These are phyloP conservation scores for Puntigrus tetrazona DNA, from an alignment of 2,113 vertebrate species.

Conservation along the genomic window DNA sequence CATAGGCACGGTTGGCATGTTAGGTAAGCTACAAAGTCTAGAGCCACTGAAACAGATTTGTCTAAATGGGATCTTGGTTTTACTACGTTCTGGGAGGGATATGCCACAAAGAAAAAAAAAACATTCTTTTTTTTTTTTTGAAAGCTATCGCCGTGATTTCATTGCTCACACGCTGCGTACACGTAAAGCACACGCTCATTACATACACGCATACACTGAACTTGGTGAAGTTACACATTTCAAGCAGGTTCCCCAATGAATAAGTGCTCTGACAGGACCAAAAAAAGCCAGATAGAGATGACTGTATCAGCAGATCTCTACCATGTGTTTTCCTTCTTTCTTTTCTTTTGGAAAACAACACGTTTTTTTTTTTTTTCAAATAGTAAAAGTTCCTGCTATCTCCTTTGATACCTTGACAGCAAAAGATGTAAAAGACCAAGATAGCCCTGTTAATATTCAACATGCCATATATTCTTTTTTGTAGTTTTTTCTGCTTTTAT, in stretches of 20 bases:
- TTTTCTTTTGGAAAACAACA: constrained; percentile 62
- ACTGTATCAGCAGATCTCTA: constrained; percentile 66
- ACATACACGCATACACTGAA: constrained; percentile 59
- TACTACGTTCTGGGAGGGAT: constrained; percentile 58
- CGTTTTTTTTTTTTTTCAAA: constrained; percentile 62
- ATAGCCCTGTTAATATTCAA: constrained; percentile 62
- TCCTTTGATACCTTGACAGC: constrained; percentile 59
- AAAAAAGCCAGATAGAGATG: constrained; percentile 63
- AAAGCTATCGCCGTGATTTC: constrained; percentile 59
- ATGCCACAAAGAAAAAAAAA: constrained; percentile 41
- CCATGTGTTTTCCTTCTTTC: constrained; percentile 50
- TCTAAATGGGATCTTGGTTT: constrained; percentile 61
- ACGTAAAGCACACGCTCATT: not conserved
- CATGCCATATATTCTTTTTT: constrained; percentile 61
- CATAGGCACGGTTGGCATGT: constrained; percentile 82
- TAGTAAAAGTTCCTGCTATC: constrained; percentile 62
- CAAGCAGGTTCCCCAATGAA: constrained; percentile 72
- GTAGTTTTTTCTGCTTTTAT: constrained; percentile 52
- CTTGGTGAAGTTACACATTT: constrained; percentile 73
- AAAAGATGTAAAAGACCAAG: constrained; percentile 63
- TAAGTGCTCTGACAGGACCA: constrained; percentile 80
- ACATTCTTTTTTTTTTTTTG: constrained; percentile 60
- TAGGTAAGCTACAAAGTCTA: constrained; percentile 76
- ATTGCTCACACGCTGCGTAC: constrained; percentile 46
- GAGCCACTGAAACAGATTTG: constrained; percentile 70